Base-by-base conservation (phyloP, 2,888 invertebrate genomes). In the Encarsia formosa region DNA sequence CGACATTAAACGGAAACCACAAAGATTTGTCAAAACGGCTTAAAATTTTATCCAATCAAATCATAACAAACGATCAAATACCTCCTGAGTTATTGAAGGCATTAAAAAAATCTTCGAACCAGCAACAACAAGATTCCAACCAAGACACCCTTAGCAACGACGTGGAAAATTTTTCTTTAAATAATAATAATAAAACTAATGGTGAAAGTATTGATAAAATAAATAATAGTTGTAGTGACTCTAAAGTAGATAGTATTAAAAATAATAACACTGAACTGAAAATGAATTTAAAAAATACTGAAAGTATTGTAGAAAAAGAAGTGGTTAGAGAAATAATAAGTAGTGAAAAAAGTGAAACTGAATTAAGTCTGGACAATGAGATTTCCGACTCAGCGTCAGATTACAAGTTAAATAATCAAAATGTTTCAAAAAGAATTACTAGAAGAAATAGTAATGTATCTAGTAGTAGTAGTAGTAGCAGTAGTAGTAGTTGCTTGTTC, bases 1-100 rank as follows among this genome's bases (percentile, higher is more conserved):
- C 29, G 13, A 13, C 13, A 13, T 15, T 35, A 9, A n/a, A n/a
- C n/a, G n/a, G n/a, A n/a, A n/a, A n/a, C n/a, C n/a, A n/a, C n/a
- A 52, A 49, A 20, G 32, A 24, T 6, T 56, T 39, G 40, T 46
- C 41, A 13, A 62, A 57, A 31, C 45, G 52, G 4, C 67, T 69
- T 2, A 64, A 62, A 62, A 58, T 72, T 32, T 57, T 70, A 49
- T 72, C 72, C 1, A 62, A 64, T 49, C 56, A 69, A 55, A 52
- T 66, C 22, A 63, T 72, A 29, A 63, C 64, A 23, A 52, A 57
- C 15, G 64, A 68, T 49, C 63, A 71, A 42, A 65, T 70, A 44
- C 64, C 69, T 11, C 49, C 48, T 0, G 58, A 58, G 2, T 43
- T 67, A 23, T 61, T 63, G 19, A 62, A 62, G 20, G 60, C 61